Percentiles rank a stretch among this genome's conserved stretches.
These are phyloP conservation scores for Geophilus truncorum DNA, from an alignment of 2,888 invertebrate genomes.

Conservation along the genomic window DNA sequence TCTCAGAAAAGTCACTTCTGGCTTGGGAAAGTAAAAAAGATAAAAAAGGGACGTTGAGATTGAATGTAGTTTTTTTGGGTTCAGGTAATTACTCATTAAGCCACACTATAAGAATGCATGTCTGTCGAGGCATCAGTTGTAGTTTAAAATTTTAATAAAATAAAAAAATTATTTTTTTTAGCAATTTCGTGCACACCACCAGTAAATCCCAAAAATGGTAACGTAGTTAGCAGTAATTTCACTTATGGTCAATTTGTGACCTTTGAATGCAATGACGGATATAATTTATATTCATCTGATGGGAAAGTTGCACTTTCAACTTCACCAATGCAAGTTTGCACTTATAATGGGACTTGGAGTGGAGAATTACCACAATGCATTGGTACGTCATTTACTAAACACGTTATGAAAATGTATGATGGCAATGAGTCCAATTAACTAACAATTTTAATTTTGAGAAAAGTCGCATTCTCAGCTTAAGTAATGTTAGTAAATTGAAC, in stretches of 20 bases:
- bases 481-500: no score
- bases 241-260: background rate
- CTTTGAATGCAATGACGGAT: background rate
- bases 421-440: background rate
- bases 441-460: no score
- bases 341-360: background rate
- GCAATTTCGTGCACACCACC: background rate
- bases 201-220: background rate
- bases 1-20: no score
- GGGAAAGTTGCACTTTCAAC: background rate
- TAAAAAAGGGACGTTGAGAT: no score
- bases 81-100: no score
- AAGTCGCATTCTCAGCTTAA: no score
- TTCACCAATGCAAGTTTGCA: background rate
- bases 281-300: background rate
- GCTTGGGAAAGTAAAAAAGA: no score
- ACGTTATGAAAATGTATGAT: background rate
- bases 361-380: background rate
- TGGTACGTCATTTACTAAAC: no score
- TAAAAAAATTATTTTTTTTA: background rate
- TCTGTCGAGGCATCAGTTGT: no score
- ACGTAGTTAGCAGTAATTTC: background rate
- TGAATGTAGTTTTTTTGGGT: no score
- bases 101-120: no score
- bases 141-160: no score